Percentiles rank a stretch among this genome's conserved stretches.
Conservation (phyloP, 2,888 invertebrate species). For the Cepaea hortensis region DNA sequence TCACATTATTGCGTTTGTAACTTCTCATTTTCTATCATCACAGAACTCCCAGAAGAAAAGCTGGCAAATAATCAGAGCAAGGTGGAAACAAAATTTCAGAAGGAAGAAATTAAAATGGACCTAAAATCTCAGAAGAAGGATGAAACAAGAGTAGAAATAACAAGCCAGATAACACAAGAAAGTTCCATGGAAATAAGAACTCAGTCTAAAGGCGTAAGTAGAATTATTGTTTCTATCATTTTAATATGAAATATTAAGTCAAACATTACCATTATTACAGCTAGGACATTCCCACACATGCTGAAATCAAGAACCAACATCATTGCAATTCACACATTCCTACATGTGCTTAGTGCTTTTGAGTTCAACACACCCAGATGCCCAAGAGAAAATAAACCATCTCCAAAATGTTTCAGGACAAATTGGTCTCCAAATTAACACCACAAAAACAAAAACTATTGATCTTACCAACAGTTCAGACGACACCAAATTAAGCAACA, state of each 20-base stretch:
- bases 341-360: no score
- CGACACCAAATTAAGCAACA: no score
- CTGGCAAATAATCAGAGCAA: conserved; percentile 31
- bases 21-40: not conserved
- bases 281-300: no score
- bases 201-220: conserved; percentile 39
- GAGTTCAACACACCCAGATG: no score
- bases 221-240: not conserved
- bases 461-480: no score
- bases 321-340: no score
- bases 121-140: not conserved
- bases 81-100: conserved; percentile 27
- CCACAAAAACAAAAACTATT: no score
- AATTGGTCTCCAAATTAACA: no score
- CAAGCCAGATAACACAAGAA: conserved; percentile 22
- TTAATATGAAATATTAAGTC: not conserved
- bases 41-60: conserved; percentile 44
- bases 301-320: no score
- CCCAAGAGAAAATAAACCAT: no score
- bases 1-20: not conserved
- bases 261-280: no score
- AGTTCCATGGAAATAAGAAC: conserved; percentile 40
- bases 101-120: conserved; percentile 33
- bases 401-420: no score
- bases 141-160: conserved; percentile 11